Conservation (phyloP, 2,797 vertebrate genomes). For the Sebastes flavidus region DNA sequence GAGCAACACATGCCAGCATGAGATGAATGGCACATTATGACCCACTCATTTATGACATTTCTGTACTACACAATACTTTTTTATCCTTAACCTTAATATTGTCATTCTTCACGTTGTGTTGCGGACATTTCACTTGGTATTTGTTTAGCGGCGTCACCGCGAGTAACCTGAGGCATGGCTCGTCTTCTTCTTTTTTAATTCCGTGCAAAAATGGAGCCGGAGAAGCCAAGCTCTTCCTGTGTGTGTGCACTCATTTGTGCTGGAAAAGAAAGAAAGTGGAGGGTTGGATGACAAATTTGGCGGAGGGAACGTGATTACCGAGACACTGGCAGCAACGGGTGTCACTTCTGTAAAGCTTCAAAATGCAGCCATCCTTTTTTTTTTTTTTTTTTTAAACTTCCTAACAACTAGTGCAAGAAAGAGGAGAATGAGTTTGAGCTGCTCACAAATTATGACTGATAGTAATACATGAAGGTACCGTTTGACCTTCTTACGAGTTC, state of each 20-base stretch:
- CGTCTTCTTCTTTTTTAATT: background rate
- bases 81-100: slow-evolving; percentile 17
- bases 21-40: slow-evolving; percentile 45
- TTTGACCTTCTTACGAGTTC: slow-evolving; percentile 60
- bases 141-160: background rate
- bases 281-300: slow-evolving; percentile 67
- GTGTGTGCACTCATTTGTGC: slow-evolving; percentile 51
- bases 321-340: slow-evolving; percentile 51
- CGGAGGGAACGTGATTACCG: slow-evolving; percentile 55
- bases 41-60: slow-evolving; percentile 32
- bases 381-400: slow-evolving; percentile 30
- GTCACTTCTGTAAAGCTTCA: slow-evolving; percentile 52
- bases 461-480: slow-evolving; percentile 28
- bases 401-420: slow-evolving; percentile 1
- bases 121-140: background rate
- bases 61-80: slow-evolving; percentile 14
- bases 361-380: slow-evolving; percentile 24
- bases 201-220: slow-evolving; percentile 26
- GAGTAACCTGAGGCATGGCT: slow-evolving; percentile 5
- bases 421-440: slow-evolving; percentile 33
- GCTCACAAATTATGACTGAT: slow-evolving; percentile 44
- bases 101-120: background rate
- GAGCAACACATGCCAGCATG: slow-evolving; percentile 46
- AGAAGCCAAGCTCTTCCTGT: slow-evolving; percentile 39
- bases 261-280: slow-evolving; percentile 47